A percentile compares a stretch with the other conserved stretches of the same genome.
These are phyloP conservation scores for Burhinus oedicnemus DNA, from an alignment of 2,113 vertebrate genomes.

Conservation along the genomic window DNA sequence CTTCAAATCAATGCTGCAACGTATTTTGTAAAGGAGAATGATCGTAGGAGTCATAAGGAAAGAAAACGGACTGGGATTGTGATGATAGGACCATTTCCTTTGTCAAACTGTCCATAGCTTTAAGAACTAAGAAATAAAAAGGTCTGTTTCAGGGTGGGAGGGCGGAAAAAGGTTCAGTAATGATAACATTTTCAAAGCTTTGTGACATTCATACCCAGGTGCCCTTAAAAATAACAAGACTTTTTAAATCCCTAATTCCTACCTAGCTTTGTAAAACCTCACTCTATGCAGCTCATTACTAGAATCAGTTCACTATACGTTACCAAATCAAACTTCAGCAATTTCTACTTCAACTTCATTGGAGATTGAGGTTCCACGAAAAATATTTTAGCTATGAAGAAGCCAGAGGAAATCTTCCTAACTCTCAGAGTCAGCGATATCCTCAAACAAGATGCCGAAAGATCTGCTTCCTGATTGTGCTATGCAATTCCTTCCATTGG, in stretches of 20 bases:
- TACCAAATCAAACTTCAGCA: not conserved
- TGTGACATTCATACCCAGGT: not conserved
- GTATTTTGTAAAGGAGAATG: not conserved
- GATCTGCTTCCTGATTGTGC: not conserved
- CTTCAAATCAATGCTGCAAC: not conserved
- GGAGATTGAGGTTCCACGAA: not conserved
- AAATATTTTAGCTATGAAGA: not conserved
- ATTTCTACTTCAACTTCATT: not conserved
- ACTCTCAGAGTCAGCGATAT: not conserved
- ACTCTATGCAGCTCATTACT: not conserved
- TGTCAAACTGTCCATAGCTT: not conserved
- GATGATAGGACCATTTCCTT: not conserved
- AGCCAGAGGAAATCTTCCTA: not conserved
- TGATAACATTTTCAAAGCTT: not conserved
- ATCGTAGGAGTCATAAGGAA: not conserved
- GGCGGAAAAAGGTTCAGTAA: not conserved
- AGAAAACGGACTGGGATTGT: not conserved
- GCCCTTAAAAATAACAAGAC: not conserved
- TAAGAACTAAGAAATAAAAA: not conserved
- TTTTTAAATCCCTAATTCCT: not conserved
- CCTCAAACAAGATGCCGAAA: not conserved
- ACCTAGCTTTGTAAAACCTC: not conserved
- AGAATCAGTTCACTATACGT: not conserved
- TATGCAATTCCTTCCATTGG: not conserved
- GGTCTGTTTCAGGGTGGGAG: fast-evolving